Conservation (phyloP, 2,113 vertebrate species). For the Oncorhynchus clarkii region DNA sequence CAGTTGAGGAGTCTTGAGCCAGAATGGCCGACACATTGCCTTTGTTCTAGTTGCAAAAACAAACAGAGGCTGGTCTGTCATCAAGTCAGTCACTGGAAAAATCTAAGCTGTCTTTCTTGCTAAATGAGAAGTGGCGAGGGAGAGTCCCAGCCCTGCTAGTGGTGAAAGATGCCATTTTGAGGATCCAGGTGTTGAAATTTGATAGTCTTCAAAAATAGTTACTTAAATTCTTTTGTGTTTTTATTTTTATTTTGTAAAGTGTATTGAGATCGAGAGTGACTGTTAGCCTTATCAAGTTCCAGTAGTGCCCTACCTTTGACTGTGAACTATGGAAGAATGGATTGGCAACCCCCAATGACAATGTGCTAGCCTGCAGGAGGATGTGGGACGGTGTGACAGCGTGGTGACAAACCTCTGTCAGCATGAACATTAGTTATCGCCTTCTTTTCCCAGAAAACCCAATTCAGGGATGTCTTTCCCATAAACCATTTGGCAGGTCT, state of each 20-base stretch:
- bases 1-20: conserved; percentile 35
- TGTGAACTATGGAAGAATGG: background rate
- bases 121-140: conserved; percentile 57
- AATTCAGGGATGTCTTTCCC: conserved; percentile 39
- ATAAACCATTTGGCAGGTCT: conserved; percentile 10
- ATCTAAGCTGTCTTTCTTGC: conserved; percentile 31
- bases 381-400: background rate
- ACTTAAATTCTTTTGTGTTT: background rate
- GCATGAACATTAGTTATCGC: background rate
- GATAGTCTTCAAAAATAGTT: background rate
- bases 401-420: background rate
- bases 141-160: background rate
- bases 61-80: conserved; percentile 36
- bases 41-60: conserved; percentile 45
- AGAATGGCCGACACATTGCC: conserved; percentile 27
- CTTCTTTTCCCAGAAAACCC: conserved; percentile 47
- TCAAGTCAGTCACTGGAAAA: conserved; percentile 20
- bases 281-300: no score
- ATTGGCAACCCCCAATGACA: background rate
- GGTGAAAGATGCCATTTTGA: conserved; percentile 53
- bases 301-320: background rate
- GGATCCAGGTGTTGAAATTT: conserved; percentile 37
- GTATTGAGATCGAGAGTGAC: background rate
- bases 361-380: background rate
- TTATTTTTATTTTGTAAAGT: background rate